phyloP scores from a whole-genome alignment of 2,797 vertebrate species.

The Manis crassicaudata region DNA sequence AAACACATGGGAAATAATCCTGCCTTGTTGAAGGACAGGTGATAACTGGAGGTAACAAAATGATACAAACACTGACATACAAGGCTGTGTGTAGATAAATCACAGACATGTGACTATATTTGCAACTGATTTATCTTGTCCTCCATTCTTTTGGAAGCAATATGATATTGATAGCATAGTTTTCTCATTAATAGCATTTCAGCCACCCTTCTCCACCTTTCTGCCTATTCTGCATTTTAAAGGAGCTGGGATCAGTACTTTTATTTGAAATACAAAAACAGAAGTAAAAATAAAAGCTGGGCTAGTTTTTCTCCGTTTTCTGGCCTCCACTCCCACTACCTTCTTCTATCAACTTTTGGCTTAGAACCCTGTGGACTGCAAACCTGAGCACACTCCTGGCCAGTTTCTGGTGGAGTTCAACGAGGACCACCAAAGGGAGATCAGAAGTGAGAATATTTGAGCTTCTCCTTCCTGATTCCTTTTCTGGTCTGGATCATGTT shows the following conservation, averaged over 20 bases:
- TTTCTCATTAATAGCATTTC: neutral
- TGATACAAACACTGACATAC: neutral
- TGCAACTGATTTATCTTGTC: slow-evolving; percentile 34
- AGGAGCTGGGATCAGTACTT: neutral
- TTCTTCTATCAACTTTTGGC: neutral
- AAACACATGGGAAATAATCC: neutral
- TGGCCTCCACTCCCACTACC: neutral
- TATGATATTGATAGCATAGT: slow-evolving; percentile 13
- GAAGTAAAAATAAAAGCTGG: neutral
- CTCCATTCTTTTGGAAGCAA: neutral
- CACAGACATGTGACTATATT: neutral
- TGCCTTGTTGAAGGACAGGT: neutral
- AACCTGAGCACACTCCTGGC: neutral
- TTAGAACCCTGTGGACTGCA: neutral
- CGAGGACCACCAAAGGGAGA: neutral
- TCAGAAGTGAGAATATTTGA: neutral
- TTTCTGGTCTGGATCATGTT: neutral
- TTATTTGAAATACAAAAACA: neutral
- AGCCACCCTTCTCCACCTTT: neutral
- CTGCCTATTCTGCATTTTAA: neutral
- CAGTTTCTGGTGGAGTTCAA: neutral
- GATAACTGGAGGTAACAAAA: neutral
- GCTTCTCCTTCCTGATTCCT: neutral
- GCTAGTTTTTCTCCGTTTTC: neutral
- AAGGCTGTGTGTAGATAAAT: neutral